These are phyloP conservation scores for Aphidoletes aphidimyza DNA, from an alignment of 2,888 invertebrate species.

Conservation along the genomic window DNA sequence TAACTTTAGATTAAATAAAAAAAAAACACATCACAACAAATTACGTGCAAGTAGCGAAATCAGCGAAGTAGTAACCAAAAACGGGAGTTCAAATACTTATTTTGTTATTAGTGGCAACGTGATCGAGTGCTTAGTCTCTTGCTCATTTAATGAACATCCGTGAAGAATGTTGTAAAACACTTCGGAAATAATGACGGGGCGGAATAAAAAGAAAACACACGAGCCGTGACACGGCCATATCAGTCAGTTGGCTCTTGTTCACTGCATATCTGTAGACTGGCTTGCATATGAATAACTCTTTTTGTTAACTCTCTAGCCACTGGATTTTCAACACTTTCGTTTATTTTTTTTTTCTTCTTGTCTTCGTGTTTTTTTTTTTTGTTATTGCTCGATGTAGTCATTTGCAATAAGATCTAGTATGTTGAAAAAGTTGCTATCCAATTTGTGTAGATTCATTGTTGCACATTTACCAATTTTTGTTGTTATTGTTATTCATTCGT, in stretches of 20 bases:
- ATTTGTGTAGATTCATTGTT: too few species aligned
- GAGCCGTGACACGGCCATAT: too few species aligned
- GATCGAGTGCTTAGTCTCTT: background rate
- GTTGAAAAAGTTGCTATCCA: too few species aligned
- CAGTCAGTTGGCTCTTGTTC: too few species aligned
- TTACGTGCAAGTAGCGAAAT: background rate
- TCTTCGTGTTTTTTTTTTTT: background rate
- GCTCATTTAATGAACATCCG: background rate
- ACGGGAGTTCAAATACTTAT: background rate
- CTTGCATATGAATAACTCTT: constrained; percentile 30
- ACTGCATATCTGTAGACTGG: background rate
- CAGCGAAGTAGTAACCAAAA: background rate
- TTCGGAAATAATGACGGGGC: background rate
- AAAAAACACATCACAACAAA: background rate
- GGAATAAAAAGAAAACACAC: background rate
- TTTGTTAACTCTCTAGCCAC: background rate
- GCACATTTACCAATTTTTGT: too few species aligned
- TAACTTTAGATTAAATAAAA: too few species aligned
- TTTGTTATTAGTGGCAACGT: background rate
- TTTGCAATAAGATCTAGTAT: too few species aligned
- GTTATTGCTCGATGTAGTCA: too few species aligned
- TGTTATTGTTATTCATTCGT: too few species aligned
- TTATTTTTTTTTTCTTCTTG: background rate
- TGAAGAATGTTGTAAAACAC: background rate
- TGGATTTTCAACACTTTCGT: constrained; percentile 33